A percentile compares a stretch with the other conserved stretches of the same genome.
Evolutionary conservation across 2,113 vertebrate genomes (phyloP).

Genomic region (Chamaetylas fuelleborni): DNA sequence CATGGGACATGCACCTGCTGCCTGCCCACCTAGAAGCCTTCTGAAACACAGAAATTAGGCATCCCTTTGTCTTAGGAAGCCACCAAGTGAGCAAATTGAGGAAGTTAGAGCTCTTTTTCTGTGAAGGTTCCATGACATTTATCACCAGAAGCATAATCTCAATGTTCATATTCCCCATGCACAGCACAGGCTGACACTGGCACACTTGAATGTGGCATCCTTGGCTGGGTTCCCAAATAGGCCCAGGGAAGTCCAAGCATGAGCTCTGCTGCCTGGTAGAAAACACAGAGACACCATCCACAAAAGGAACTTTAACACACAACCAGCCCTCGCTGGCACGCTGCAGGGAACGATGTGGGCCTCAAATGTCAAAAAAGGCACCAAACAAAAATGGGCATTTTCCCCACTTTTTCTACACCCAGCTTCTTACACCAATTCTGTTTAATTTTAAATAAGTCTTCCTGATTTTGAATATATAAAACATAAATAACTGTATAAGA

Average conservation of each 20-base stretch:
- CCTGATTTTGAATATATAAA: neutral
- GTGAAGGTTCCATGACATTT: no score
- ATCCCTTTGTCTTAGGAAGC: neutral
- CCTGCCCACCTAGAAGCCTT: neutral
- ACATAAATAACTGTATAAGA: neutral
- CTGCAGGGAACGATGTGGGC: neutral
- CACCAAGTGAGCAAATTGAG: neutral
- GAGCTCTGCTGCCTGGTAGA: neutral
- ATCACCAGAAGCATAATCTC: neutral
- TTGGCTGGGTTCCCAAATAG: neutral
- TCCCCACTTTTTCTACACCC: neutral
- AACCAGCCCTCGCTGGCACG: neutral
- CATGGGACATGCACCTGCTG: rapidly evolving
- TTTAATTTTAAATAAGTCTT: neutral
- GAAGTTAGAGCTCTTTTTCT: neutral
- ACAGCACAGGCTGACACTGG: neutral
- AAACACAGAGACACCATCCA: neutral
- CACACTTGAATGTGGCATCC: neutral
- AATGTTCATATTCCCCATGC: neutral
- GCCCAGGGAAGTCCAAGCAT: neutral
- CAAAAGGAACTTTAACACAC: neutral
- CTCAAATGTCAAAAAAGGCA: neutral
- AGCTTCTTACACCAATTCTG: neutral
- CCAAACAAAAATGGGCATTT: neutral
- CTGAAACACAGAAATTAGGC: neutral